These are phyloP conservation scores for Rhynchotus rufescens DNA, from an alignment of 2,797 vertebrate species.

Conservation along the genomic window DNA sequence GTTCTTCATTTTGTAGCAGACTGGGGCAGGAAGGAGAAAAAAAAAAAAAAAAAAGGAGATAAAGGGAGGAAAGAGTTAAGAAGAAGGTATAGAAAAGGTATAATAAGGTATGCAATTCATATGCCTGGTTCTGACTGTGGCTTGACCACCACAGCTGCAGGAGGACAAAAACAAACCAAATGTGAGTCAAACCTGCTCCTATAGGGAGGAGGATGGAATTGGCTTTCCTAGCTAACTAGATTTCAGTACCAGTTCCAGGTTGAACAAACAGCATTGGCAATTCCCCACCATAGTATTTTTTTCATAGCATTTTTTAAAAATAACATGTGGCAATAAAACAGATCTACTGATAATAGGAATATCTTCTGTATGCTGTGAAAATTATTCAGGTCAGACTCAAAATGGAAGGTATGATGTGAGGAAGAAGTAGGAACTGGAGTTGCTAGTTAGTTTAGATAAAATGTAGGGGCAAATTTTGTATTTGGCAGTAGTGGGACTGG, in stretches of 20 bases:
- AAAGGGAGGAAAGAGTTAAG: background rate
- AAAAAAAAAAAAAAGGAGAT: background rate
- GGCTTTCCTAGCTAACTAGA: background rate
- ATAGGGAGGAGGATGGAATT: background rate
- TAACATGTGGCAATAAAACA: background rate
- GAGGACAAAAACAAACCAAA: background rate
- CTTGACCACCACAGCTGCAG: background rate
- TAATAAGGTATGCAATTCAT: background rate
- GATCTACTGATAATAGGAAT: background rate
- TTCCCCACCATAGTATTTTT: background rate
- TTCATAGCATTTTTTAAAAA: background rate
- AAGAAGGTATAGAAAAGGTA: background rate
- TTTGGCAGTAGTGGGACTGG: background rate
- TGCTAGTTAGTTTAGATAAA: background rate
- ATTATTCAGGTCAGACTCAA: background rate
- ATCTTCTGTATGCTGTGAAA: background rate
- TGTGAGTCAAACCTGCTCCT: background rate
- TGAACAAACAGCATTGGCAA: background rate
- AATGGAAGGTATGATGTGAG: background rate
- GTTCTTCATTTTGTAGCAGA: background rate
- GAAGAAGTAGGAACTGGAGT: background rate
- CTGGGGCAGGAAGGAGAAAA: background rate
- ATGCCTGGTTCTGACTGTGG: fast-evolving
- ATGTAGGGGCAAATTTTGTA: background rate
- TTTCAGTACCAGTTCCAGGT: background rate